These are phyloP conservation scores for Lichenostomus cassidix DNA, from an alignment of 2,113 vertebrate species.

Conservation along the genomic window DNA sequence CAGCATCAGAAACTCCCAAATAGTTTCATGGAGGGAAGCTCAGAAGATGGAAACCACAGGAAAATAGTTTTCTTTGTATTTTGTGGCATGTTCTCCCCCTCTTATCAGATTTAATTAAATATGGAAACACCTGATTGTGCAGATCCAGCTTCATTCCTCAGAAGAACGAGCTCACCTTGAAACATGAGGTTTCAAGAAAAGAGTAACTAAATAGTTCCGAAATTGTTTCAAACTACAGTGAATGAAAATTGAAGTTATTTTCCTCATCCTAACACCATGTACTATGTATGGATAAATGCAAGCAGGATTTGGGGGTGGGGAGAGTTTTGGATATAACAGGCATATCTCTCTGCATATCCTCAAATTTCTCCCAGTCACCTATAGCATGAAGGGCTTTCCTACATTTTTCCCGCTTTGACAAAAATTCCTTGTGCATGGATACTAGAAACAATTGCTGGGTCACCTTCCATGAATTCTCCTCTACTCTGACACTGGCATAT, in stretches of 20 bases:
- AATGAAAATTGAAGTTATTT: background rate
- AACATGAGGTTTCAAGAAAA: background rate
- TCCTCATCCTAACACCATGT: fast-evolving
- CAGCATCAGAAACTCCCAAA: background rate
- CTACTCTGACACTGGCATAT: background rate
- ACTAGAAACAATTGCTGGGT: background rate
- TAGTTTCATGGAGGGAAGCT: background rate
- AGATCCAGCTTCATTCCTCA: background rate
- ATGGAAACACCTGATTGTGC: background rate
- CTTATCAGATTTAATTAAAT: background rate
- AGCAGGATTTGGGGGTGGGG: background rate
- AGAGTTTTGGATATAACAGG: background rate
- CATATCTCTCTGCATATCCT: background rate
- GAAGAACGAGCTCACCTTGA: background rate
- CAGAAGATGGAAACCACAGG: background rate
- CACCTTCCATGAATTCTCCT: background rate
- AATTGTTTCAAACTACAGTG: background rate
- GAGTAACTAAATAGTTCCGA: background rate
- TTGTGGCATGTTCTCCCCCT: background rate
- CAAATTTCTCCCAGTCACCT: background rate
- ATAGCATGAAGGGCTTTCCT: background rate
- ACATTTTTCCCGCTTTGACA: background rate
- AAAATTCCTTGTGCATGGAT: background rate
- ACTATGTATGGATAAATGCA: background rate
- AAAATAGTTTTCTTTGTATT: background rate